Conservation (phyloP, 1,140 invertebrate species). For the Rhagoletis zephyria region DNA sequence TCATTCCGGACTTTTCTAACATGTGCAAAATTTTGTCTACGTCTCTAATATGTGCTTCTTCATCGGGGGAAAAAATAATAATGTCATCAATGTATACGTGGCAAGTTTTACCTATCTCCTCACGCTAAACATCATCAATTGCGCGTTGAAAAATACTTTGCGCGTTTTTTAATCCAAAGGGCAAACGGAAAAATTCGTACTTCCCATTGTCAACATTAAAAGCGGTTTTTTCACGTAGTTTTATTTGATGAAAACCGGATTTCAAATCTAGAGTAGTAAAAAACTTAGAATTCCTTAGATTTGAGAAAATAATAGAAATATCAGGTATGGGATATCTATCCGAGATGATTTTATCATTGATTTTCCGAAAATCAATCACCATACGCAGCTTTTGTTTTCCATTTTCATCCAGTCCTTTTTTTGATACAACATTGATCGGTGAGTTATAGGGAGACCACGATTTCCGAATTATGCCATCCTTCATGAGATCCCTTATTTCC, state of each 20-base stretch:
- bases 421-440: conserved; percentile 18
- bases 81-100: conserved; percentile 69
- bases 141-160: conserved; percentile 72
- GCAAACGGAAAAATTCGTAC: conserved; percentile 62
- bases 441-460: conserved; percentile 42
- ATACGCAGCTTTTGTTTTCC: conserved; percentile 17
- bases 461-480: conserved; percentile 20
- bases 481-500: conserved; percentile 4
- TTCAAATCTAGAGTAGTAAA: conserved; percentile 66
- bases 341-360: conserved; percentile 57
- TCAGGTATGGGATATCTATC: conserved; percentile 60
- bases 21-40: conserved; percentile 60
- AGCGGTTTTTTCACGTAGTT: conserved; percentile 54
- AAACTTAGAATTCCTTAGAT: conserved; percentile 63
- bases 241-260: conserved; percentile 66
- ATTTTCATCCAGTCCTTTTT: conserved; percentile 49
- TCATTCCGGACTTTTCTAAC: conserved; percentile 53
- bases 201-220: conserved; percentile 32
- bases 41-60: conserved; percentile 63
- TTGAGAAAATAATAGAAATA: conserved; percentile 59
- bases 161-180: conserved; percentile 71
- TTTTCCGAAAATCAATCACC: conserved; percentile 45
- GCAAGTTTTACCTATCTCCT: conserved; percentile 61
- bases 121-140: conserved; percentile 69
- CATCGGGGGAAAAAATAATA: conserved; percentile 58